A percentile compares a stretch with the other conserved stretches of the same genome.
Evolutionary conservation across 2,888 invertebrate species (phyloP).

Genomic region (Neocrepidodera transversa): DNA sequence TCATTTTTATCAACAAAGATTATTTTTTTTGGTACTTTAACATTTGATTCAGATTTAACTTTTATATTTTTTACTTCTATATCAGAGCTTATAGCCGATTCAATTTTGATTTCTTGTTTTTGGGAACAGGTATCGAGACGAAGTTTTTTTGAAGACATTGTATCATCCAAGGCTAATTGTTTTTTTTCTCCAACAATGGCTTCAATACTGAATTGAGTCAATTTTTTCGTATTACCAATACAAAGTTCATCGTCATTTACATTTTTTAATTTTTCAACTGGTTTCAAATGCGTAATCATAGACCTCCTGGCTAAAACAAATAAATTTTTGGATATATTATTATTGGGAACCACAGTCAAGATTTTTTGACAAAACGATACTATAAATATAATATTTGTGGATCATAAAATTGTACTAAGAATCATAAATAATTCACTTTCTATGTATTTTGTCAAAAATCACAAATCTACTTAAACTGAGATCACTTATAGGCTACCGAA

Average conservation of each 20-base stretch:
- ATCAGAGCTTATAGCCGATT: not conserved
- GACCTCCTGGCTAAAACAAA: slow-evolving; percentile 71
- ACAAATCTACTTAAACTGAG: no score
- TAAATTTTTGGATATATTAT: slow-evolving; percentile 30
- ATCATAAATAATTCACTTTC: no score
- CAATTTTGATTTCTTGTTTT: not conserved
- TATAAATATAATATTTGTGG: no score
- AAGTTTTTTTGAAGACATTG: slow-evolving; percentile 14
- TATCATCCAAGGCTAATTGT: not conserved
- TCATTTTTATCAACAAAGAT: slow-evolving; percentile 40
- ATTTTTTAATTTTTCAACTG: slow-evolving; percentile 34
- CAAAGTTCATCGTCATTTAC: slow-evolving; percentile 4
- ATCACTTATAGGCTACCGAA: no score
- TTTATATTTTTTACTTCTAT: not conserved
- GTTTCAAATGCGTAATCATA: slow-evolving; percentile 62
- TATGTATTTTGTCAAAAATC: no score
- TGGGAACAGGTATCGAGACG: slow-evolving; percentile 3
- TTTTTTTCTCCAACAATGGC: slow-evolving; percentile 17
- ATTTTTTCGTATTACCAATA: slow-evolving; percentile 9
- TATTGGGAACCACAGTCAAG: not conserved
- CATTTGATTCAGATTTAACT: not conserved
- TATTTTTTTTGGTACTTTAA: slow-evolving; percentile 9
- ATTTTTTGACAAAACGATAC: no score
- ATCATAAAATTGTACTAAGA: no score
- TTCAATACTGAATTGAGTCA: slow-evolving; percentile 19